Evolutionary conservation across 2,113 vertebrate genomes (phyloP).

Genomic region (Dicerorhinus sumatrensis): DNA sequence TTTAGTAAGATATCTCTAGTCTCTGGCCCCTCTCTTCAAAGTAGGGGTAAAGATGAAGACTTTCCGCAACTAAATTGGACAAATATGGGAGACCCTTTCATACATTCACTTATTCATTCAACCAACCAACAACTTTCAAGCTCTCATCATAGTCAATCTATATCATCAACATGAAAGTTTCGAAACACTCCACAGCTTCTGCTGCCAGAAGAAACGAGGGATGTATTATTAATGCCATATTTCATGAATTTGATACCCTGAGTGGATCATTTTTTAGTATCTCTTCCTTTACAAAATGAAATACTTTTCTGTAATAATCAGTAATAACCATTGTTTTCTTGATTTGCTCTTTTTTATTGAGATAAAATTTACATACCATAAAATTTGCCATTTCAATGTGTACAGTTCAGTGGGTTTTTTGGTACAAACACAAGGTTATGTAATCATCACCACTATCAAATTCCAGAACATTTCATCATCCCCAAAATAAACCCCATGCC

Average conservation of each 20-base stretch:
- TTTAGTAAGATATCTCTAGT: neutral
- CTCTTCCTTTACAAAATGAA: neutral
- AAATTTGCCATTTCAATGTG: neutral
- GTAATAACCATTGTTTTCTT: neutral
- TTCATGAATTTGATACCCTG: neutral
- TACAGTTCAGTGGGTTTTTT: neutral
- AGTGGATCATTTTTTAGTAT: slow-evolving; percentile 7
- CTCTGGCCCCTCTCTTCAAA: neutral
- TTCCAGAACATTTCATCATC: neutral
- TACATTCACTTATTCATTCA: neutral
- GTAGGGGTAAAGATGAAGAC: neutral
- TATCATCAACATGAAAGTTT: neutral
- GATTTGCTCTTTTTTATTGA: neutral
- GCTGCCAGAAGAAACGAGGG: neutral
- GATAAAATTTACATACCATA: neutral
- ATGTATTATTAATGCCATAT: neutral
- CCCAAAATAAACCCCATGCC: neutral
- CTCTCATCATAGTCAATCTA: neutral
- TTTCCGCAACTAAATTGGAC: neutral
- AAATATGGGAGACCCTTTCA: neutral
- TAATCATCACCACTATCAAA: neutral
- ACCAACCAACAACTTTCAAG: neutral
- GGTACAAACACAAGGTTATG: neutral
- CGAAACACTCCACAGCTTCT: neutral
- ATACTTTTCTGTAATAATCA: neutral